A percentile compares a stretch with the other conserved stretches of the same genome.
These are phyloP conservation scores for Chlorospingus flavigularis DNA, from an alignment of 2,797 vertebrate genomes.

Conservation along the genomic window DNA sequence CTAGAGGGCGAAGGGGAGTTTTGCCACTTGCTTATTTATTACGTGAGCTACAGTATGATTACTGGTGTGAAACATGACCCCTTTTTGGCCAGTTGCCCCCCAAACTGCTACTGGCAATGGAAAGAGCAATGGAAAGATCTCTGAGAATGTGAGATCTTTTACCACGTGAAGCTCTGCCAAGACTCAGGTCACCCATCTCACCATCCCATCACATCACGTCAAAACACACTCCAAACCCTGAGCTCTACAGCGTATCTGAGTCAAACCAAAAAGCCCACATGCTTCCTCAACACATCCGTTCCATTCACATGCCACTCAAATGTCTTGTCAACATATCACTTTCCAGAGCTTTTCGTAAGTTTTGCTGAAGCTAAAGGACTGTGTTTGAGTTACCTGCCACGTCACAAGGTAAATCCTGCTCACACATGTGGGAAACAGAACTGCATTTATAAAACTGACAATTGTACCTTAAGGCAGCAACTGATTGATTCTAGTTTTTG, in stretches of 20 bases:
- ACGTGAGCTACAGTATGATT: slow-evolving; percentile 69
- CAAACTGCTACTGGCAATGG: slow-evolving; percentile 68
- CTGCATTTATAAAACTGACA: neutral
- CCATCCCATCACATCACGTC: slow-evolving; percentile 57
- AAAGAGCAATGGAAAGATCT: slow-evolving; percentile 78
- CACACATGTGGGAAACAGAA: neutral
- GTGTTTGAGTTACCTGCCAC: neutral
- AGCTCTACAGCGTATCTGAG: slow-evolving; percentile 32
- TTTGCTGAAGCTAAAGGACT: neutral
- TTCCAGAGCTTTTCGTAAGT: neutral
- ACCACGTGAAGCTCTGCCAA: slow-evolving; percentile 70
- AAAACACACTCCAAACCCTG: slow-evolving; percentile 60
- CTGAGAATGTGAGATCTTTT: slow-evolving; percentile 73
- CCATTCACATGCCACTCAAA: slow-evolving; percentile 10
- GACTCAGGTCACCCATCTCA: slow-evolving; percentile 61
- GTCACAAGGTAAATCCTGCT: neutral
- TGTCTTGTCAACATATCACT: neutral
- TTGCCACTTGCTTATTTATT: slow-evolving; percentile 66
- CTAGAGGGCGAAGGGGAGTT: neutral
- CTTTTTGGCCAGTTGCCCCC: slow-evolving; percentile 65
- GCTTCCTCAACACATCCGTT: neutral
- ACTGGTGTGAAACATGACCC: slow-evolving; percentile 66
- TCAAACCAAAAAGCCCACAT: slow-evolving; percentile 42
- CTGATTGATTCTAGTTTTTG: neutral
- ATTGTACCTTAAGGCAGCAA: neutral